phyloP scores from a whole-genome alignment of 1,140 invertebrate species.

The Drosophila dunni region DNA sequence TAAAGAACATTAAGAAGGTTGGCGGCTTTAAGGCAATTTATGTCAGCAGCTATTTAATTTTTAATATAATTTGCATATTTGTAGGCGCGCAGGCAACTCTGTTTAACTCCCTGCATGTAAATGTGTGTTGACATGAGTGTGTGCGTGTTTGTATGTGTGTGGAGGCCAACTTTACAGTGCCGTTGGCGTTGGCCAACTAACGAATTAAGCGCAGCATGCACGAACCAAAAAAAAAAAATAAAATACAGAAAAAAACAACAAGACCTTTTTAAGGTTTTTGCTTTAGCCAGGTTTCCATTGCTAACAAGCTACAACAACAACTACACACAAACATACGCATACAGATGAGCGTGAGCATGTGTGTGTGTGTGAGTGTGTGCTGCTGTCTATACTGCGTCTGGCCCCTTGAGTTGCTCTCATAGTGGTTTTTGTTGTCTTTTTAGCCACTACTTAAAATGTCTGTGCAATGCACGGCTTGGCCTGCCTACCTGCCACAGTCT shows the following conservation, averaged over 20 bases:
- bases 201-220: constrained; percentile 52
- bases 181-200: constrained; percentile 66
- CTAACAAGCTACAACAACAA: constrained; percentile 62
- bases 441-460: constrained; percentile 36
- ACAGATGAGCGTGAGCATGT: not conserved
- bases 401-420: constrained; percentile 19
- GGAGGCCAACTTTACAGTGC: constrained; percentile 61
- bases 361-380: constrained; percentile 6
- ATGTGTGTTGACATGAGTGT: constrained; percentile 8
- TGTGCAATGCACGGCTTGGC: constrained; percentile 15
- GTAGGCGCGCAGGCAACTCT: constrained; percentile 59
- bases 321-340: not conserved
- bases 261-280: constrained; percentile 39
- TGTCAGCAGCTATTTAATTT: constrained; percentile 75
- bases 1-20: constrained; percentile 16
- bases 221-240: constrained; percentile 38
- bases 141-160: constrained; percentile 18
- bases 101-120: constrained; percentile 15
- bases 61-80: constrained; percentile 71
- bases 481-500: constrained; percentile 12
- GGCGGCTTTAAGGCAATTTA: constrained; percentile 53
- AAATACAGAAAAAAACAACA: constrained; percentile 35
- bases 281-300: constrained; percentile 53
- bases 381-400: constrained; percentile 34
- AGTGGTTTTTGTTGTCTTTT: constrained; percentile 29